phyloP scores from a whole-genome alignment of 2,797 vertebrate genomes.

The Xenentodon cancila region DNA sequence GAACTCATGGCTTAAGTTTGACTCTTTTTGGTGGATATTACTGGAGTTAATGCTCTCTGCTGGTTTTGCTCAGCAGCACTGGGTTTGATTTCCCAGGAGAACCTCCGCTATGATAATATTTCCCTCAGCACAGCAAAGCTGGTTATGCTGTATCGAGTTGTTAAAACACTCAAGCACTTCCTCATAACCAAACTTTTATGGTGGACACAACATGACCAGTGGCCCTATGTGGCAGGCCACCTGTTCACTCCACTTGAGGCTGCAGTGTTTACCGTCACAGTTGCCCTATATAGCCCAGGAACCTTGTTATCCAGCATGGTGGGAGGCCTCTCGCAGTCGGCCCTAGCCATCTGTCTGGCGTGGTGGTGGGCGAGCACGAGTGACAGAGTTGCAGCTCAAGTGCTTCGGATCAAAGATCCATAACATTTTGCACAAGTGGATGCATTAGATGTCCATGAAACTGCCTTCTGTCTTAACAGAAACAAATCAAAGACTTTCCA shows the following conservation, averaged over 20 bases:
- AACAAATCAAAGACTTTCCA: no score
- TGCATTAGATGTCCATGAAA: no score
- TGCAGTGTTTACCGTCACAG: slow-evolving; percentile 51
- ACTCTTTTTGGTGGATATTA: slow-evolving; percentile 3
- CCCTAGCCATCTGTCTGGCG: slow-evolving; percentile 59
- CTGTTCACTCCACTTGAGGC: slow-evolving; percentile 66
- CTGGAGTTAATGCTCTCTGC: slow-evolving; percentile 3
- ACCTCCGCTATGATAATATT: neutral
- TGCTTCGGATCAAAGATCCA: slow-evolving; percentile 11
- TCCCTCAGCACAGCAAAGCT: slow-evolving; percentile 12
- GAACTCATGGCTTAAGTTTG: slow-evolving; percentile 19
- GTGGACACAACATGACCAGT: slow-evolving; percentile 33
- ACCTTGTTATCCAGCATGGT: slow-evolving; percentile 58
- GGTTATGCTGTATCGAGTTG: neutral
- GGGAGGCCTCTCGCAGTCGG: slow-evolving; percentile 39
- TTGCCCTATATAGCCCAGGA: slow-evolving; percentile 43
- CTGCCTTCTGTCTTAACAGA: no score
- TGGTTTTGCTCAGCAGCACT: neutral
- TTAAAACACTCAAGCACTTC: slow-evolving; percentile 27
- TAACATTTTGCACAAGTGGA: neutral
- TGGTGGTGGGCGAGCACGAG: slow-evolving; percentile 24
- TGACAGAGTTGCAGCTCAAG: slow-evolving; percentile 30
- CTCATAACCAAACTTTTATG: slow-evolving; percentile 40
- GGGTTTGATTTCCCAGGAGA: slow-evolving; percentile 43
- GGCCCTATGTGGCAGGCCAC: slow-evolving; percentile 54